Percentiles rank a stretch among this genome's conserved stretches.
phyloP scores from a whole-genome alignment of 2,888 invertebrate genomes.

The Acleris laterana region DNA sequence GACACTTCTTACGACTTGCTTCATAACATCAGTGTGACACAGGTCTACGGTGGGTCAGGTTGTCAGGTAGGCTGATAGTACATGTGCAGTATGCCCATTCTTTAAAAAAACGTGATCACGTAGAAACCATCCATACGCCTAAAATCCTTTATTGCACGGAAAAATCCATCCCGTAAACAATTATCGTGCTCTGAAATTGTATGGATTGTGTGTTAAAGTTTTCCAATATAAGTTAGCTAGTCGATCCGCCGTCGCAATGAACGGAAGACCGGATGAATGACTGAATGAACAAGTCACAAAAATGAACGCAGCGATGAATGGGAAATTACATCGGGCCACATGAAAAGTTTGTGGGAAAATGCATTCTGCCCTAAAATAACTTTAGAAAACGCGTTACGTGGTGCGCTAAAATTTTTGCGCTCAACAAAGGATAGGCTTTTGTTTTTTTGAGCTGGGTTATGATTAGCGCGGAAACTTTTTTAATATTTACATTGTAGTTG shows the following conservation, averaged over 20 bases:
- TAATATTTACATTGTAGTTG: not conserved
- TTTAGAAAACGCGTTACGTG: conserved; percentile 2
- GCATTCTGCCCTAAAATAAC: conserved; percentile 11
- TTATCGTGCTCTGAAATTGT: conserved; percentile 36
- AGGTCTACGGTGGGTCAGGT: too few species aligned
- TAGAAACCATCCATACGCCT: not conserved
- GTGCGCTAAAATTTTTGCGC: not conserved
- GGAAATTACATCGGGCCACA: conserved; percentile 18
- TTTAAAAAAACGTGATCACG: not conserved
- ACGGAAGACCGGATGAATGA: conserved; percentile 31
- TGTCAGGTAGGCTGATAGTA: too few species aligned
- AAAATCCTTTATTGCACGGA: not conserved
- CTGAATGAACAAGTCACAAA: conserved; percentile 30
- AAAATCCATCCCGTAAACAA: conserved; percentile 32
- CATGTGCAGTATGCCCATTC: too few species aligned
- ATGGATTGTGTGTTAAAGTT: conserved; percentile 38
- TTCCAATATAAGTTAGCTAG: conserved; percentile 41
- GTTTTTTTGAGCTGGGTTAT: not conserved
- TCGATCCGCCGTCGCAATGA: conserved; percentile 28
- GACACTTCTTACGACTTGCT: too few species aligned
- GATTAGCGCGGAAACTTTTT: not conserved
- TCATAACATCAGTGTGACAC: too few species aligned
- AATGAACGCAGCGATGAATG: conserved; percentile 23
- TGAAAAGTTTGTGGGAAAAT: conserved; percentile 8
- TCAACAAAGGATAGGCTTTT: conserved; percentile 5